Conservation (phyloP, 2,888 invertebrate genomes). For the Eupithecia exiguata region DNA sequence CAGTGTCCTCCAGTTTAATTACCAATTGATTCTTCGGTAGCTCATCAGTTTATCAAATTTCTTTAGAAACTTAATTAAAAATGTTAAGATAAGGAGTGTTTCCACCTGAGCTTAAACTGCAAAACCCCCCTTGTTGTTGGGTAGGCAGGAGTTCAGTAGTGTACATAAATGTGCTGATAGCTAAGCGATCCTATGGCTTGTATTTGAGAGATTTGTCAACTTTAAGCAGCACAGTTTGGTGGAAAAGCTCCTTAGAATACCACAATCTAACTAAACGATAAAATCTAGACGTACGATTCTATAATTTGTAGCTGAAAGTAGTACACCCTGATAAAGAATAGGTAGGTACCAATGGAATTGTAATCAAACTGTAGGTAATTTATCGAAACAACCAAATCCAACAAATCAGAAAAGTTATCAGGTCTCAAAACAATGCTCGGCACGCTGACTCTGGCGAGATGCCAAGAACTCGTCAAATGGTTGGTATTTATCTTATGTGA, state of each 20-base stretch:
- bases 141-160: too few relatives aligned
- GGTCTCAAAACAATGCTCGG: constrained; percentile 8
- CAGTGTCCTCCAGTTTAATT: neutral
- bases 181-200: neutral
- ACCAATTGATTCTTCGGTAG: neutral
- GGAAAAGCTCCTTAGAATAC: neutral
- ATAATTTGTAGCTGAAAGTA: too few relatives aligned
- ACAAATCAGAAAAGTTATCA: neutral
- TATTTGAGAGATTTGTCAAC: neutral
- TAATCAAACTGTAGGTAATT: neutral
- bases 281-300: too few relatives aligned
- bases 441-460: neutral
- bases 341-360: neutral
- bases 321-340: neutral
- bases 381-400: neutral
- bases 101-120: neutral
- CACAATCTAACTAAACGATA: neutral
- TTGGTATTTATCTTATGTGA: constrained; percentile 5
- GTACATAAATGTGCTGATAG: neutral
- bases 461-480: neutral
- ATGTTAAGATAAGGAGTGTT: too few relatives aligned
- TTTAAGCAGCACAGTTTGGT: neutral
- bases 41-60: neutral
- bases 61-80: neutral
- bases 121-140: too few relatives aligned